phyloP scores from a whole-genome alignment of 2,113 vertebrate species.

The Toxotes jaculatrix region DNA sequence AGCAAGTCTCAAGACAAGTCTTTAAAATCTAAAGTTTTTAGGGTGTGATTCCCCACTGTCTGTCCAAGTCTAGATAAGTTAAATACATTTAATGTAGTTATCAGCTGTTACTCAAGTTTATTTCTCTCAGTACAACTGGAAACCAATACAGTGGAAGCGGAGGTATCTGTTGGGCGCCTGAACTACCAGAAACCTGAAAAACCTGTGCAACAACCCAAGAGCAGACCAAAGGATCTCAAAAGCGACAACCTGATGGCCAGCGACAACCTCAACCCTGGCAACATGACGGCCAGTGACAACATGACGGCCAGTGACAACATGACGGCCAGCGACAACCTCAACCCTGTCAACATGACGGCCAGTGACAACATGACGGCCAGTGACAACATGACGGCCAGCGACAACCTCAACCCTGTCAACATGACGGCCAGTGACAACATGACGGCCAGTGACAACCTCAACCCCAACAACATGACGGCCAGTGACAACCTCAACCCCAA shows the following conservation, averaged over 20 bases:
- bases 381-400: neutral
- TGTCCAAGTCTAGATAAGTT: too few relatives aligned
- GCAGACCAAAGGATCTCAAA: neutral
- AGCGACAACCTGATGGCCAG: neutral
- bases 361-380: neutral
- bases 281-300: neutral
- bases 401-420: neutral
- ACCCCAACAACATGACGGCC: neutral
- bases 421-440: neutral
- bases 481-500: too few relatives aligned
- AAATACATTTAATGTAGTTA: too few relatives aligned
- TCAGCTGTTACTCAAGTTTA: neutral
- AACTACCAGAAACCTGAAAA: neutral
- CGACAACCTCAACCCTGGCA: neutral
- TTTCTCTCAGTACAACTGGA: conserved; percentile 37
- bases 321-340: too few relatives aligned
- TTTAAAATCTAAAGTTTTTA: too few relatives aligned
- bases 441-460: neutral
- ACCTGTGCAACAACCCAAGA: neutral
- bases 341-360: neutral
- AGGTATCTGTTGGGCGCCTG: neutral
- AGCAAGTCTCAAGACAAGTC: too few relatives aligned
- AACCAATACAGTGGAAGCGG: conserved; percentile 45
- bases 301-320: neutral
- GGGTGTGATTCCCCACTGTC: too few relatives aligned